Conservation (phyloP, 2,888 invertebrate species). For the Macaria liturata region DNA sequence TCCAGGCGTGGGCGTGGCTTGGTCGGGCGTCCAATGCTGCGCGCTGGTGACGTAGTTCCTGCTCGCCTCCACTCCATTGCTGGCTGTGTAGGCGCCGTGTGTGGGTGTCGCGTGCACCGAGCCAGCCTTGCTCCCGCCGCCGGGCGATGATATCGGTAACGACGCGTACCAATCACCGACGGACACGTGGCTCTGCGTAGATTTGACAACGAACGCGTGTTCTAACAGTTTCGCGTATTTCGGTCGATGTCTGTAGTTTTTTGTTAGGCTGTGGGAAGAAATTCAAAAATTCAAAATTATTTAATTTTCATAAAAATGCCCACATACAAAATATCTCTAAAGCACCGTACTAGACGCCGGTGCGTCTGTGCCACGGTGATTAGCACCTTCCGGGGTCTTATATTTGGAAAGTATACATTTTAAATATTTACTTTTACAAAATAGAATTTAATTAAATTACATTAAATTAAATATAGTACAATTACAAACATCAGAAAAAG, state of each 20-base stretch:
- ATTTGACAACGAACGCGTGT: slow-evolving; percentile 93
- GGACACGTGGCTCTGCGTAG: slow-evolving; percentile 87
- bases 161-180: slow-evolving; percentile 93
- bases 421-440: too few species aligned
- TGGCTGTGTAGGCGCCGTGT: slow-evolving; percentile 26
- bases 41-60: slow-evolving; percentile 71
- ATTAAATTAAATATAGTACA: too few species aligned
- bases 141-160: slow-evolving; percentile 71
- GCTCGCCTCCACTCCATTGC: slow-evolving; percentile 61
- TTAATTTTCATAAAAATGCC: too few species aligned
- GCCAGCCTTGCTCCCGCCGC: slow-evolving; percentile 64
- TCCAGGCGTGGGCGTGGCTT: slow-evolving; percentile 69
- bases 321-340: too few species aligned
- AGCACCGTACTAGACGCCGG: too few species aligned
- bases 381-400: too few species aligned
- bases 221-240: slow-evolving; percentile 96
- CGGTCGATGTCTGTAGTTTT: slow-evolving; percentile 96
- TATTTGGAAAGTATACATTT: too few species aligned
- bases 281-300: too few species aligned
- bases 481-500: too few species aligned
- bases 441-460: too few species aligned
- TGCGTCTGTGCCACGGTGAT: too few species aligned
- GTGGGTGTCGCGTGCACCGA: slow-evolving; percentile 32
- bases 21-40: slow-evolving; percentile 69
- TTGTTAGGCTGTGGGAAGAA: slow-evolving; percentile 88